These are phyloP conservation scores for Glyphotaelius pellucidus DNA, from an alignment of 2,888 invertebrate genomes.

Conservation along the genomic window DNA sequence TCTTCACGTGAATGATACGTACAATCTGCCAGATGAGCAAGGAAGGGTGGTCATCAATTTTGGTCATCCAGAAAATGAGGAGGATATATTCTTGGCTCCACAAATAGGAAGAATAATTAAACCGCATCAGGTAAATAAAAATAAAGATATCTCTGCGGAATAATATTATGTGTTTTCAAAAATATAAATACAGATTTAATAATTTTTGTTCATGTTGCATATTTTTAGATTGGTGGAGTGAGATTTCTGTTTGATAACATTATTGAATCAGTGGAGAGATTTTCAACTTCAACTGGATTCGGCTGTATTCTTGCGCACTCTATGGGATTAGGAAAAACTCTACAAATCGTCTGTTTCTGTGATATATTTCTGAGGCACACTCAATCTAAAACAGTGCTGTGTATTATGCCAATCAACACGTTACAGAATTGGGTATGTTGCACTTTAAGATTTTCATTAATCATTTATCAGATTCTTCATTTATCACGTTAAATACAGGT, in stretches of 20 bases:
- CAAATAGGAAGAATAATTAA: slow-evolving; percentile 94
- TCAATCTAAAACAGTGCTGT: slow-evolving; percentile 90
- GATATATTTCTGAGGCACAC: slow-evolving; percentile 97
- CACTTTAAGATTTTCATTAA: slow-evolving; percentile 5
- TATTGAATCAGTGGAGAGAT: slow-evolving; percentile 94
- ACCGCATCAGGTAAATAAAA: slow-evolving; percentile 89
- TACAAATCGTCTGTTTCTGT: slow-evolving; percentile 96
- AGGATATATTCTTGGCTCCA: slow-evolving; percentile 93
- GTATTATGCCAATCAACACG: slow-evolving; percentile 99
- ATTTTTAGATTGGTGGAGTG: slow-evolving; percentile 89
- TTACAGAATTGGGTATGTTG: slow-evolving; percentile 93
- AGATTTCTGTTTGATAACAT: slow-evolving; percentile 98
- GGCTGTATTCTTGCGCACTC: slow-evolving; percentile 99
- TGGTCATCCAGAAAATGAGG: slow-evolving; percentile 93
- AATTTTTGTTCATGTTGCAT: not conserved
- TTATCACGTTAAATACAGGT: not conserved
- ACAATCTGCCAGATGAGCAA: slow-evolving; percentile 93
- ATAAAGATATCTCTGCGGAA: not conserved
- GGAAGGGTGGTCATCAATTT: slow-evolving; percentile 96
- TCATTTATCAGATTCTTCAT: not conserved
- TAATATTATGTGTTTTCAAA: too few species aligned
- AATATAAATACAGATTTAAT: not conserved
- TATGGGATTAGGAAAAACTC: slow-evolving; percentile 99
- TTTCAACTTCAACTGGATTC: slow-evolving; percentile 92
- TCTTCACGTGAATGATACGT: slow-evolving; percentile 94